phyloP scores from a whole-genome alignment of 2,888 invertebrate species.

The Ormia ochracea region DNA sequence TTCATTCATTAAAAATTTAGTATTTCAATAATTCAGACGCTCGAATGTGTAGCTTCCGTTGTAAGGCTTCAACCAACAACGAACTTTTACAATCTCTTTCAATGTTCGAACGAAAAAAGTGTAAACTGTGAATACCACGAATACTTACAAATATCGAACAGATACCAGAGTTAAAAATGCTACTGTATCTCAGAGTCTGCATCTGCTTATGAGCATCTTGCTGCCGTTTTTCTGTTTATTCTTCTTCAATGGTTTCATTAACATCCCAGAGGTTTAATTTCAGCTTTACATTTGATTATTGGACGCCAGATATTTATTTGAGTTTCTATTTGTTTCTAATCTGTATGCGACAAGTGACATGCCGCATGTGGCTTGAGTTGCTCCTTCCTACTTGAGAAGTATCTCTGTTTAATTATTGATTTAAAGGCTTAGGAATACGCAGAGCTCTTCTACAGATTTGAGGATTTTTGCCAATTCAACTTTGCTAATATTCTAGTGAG shows the following conservation, averaged over 20 bases:
- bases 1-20: slow-evolving; percentile 65
- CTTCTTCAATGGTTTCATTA: slow-evolving; percentile 41
- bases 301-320: slow-evolving; percentile 47
- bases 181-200: slow-evolving; percentile 24
- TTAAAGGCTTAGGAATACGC: slow-evolving; percentile 72
- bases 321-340: slow-evolving; percentile 60
- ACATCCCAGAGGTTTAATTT: slow-evolving; percentile 64
- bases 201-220: background rate
- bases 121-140: background rate
- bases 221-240: background rate
- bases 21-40: slow-evolving; percentile 32
- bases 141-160: slow-evolving; percentile 19
- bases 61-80: slow-evolving; percentile 6
- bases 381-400: slow-evolving; percentile 5
- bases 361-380: slow-evolving; percentile 60
- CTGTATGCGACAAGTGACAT: slow-evolving; percentile 68
- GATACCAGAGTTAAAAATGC: slow-evolving; percentile 47
- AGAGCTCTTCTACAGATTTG: slow-evolving; percentile 57
- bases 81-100: slow-evolving; percentile 41
- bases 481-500: slow-evolving; percentile 33
- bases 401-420: slow-evolving; percentile 64
- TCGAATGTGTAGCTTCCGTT: slow-evolving; percentile 9
- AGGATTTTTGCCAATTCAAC: slow-evolving; percentile 30
- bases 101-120: background rate
- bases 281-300: slow-evolving; percentile 44